These are phyloP conservation scores for Melipona beecheii DNA, from an alignment of 2,888 invertebrate genomes.

Conservation along the genomic window DNA sequence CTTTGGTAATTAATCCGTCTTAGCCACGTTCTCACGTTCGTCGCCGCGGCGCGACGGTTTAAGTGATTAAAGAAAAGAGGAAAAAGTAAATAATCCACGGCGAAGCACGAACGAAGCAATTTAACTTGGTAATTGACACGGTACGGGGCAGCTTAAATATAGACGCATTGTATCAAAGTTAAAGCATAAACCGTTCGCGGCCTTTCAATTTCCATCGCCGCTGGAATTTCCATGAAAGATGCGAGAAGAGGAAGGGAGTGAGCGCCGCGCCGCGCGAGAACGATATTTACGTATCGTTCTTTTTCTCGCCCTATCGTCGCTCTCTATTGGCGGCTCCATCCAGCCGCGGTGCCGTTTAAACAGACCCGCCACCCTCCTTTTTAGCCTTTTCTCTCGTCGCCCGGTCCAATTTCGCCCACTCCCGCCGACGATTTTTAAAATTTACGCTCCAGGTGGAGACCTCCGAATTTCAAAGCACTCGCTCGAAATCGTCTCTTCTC, in stretches of 20 bases:
- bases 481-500: background rate
- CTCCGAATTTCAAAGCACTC: background rate
- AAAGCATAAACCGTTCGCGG: background rate
- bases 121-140: conserved; percentile 52
- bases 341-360: conserved; percentile 25
- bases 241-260: background rate
- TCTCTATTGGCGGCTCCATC: background rate
- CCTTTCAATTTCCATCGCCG: conserved; percentile 1
- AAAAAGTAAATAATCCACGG: background rate
- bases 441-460: conserved; percentile 15
- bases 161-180: conserved; percentile 36
- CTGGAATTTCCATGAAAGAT: conserved; percentile 11
- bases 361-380: conserved; percentile 10
- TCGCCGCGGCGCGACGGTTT: background rate
- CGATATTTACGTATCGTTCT: conserved; percentile 25
- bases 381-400: conserved; percentile 29
- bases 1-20: conserved; percentile 61
- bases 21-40: conserved; percentile 32
- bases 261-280: background rate
- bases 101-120: conserved; percentile 31
- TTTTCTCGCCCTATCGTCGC: background rate
- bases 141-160: conserved; percentile 23
- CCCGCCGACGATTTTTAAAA: conserved; percentile 36
- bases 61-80: background rate
- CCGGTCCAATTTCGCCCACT: conserved; percentile 38